Evolutionary conservation across 2,797 vertebrate genomes (phyloP).

Genomic region (Saxicola maurus): DNA sequence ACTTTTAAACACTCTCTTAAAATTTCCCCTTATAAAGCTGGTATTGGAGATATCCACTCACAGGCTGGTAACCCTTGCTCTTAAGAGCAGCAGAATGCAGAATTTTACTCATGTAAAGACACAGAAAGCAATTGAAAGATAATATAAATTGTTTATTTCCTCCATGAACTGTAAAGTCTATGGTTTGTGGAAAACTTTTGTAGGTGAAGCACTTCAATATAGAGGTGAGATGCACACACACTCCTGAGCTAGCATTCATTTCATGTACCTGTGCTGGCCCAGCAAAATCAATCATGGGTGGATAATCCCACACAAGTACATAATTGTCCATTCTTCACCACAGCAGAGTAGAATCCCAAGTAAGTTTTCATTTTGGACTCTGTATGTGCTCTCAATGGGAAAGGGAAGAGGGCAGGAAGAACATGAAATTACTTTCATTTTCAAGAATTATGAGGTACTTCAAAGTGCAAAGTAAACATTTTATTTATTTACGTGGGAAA

Average conservation of each 20-base stretch:
- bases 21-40: neutral
- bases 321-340: neutral
- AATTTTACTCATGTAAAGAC: neutral
- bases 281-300: neutral
- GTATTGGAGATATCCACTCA: neutral
- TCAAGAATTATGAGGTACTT: neutral
- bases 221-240: neutral
- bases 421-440: neutral
- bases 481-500: neutral
- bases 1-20: neutral
- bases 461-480: neutral
- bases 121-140: neutral
- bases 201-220: neutral
- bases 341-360: neutral
- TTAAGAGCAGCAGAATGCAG: neutral
- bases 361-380: neutral
- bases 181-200: neutral
- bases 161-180: neutral
- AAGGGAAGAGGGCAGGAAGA: neutral
- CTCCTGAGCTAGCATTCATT: neutral
- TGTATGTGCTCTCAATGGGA: fast-evolving
- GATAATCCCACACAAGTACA: neutral
- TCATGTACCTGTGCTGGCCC: neutral
- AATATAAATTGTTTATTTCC: neutral
- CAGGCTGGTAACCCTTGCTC: neutral